Evolutionary conservation across 2,797 vertebrate genomes (phyloP), one percentile per base, ranked within the genome.

Genomic region (Gymnoscopelus braueri): DNA sequence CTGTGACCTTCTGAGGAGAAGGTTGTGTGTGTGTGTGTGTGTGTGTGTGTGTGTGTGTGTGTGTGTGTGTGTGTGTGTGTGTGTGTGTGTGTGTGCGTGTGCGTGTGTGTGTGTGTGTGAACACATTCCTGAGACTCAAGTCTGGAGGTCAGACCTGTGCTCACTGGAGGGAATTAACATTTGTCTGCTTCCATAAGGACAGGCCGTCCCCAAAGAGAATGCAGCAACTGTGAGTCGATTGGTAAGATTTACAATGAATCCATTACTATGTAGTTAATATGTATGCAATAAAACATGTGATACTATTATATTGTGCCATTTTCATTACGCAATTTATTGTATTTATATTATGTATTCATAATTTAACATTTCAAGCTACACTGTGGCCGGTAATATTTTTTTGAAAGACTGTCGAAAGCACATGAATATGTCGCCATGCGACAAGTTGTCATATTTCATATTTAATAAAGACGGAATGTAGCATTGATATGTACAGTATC

Each of bases 1-100:
- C 86, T 76, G 48, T 94, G 93, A 95, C 94, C 94, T 96, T 95
- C 90, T 87, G 88, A 89, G 61, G 63, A 75, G 89, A 88, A 84
- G 85, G 81, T 76, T 80, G 71, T 60, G 81, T 51, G 49, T 51
- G 49, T 51, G 49, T 51, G 49, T 51, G 49, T 51, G 49, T 51
- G 49, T 51, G 49, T 51, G 49, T 51, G 49, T 51, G 49, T 51
- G 49, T 51, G 49, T 51, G 49, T 51, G 49, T 51, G 49, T 51
- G 49, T 51, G 49, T 51, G 49, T 51, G 49, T 51, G 49, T 51
- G 61, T 77, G 78, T 80, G 79, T 78, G 15, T 1, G 80, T 65
- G 77, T 74, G 67, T 67, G 12, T 53, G 67, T 62, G 49, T 53
- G 60, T n/a, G 70, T 52, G 67, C 13, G 71, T 32, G 48, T 49